Evolutionary conservation across 2,888 invertebrate species (phyloP).

Genomic region (Tholera decimalis): DNA sequence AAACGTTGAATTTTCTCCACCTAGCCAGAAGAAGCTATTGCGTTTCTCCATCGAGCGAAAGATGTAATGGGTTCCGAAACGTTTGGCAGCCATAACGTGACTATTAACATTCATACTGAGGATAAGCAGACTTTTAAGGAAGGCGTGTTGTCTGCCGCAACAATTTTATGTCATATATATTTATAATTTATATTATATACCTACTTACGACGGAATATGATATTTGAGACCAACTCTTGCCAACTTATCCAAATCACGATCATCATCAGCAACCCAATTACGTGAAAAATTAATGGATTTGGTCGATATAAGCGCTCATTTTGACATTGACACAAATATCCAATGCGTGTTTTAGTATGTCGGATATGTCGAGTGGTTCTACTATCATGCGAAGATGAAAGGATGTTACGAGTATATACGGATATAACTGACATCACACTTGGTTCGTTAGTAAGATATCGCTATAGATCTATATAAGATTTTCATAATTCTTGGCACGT

Average conservation of each 20-base stretch:
- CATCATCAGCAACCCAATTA: too few species aligned
- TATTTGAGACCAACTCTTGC: not conserved
- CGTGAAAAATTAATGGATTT: too few species aligned
- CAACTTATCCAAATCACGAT: too few species aligned
- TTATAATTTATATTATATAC: too few species aligned
- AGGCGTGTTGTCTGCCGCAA: not conserved
- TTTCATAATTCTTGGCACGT: too few species aligned
- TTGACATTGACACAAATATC: too few species aligned
- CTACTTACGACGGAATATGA: not conserved
- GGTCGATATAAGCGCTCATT: too few species aligned
- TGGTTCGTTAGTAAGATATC: not conserved
- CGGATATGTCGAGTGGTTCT: too few species aligned
- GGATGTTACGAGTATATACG: too few species aligned
- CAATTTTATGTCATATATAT: not conserved
- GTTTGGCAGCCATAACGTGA: slow-evolving; percentile 54
- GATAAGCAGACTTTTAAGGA: slow-evolving; percentile 32
- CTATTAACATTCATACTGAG: slow-evolving; percentile 36
- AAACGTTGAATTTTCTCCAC: slow-evolving; percentile 11
- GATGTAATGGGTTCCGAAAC: slow-evolving; percentile 48
- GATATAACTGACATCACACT: not conserved
- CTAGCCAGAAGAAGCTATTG: slow-evolving; percentile 11
- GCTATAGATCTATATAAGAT: too few species aligned
- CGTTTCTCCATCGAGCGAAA: slow-evolving; percentile 32
- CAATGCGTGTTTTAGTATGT: too few species aligned
- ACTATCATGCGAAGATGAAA: too few species aligned